A percentile compares a stretch with the other conserved stretches of the same genome.
Evolutionary conservation across 2,113 vertebrate genomes (phyloP).

Genomic region (Ciconia stormi): DNA sequence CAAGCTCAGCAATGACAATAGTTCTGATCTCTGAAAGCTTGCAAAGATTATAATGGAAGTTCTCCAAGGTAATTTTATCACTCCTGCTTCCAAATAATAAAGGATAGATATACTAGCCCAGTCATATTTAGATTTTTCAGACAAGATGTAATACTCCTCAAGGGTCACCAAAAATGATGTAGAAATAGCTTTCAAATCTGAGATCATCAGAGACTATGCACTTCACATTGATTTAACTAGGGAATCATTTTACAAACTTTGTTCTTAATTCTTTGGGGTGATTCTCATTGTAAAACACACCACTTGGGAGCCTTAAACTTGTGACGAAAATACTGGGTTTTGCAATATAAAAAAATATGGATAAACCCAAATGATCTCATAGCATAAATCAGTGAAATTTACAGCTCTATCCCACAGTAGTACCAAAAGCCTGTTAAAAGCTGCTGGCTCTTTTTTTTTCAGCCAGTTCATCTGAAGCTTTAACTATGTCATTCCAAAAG

Average conservation of each 20-base stretch:
- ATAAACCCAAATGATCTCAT: slow-evolving; percentile 7
- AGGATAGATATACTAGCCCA: neutral
- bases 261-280: neutral
- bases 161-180: neutral
- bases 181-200: neutral
- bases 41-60: neutral
- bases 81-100: neutral
- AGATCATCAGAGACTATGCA: neutral
- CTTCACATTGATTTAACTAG: neutral
- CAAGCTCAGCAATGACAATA: neutral
- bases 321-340: neutral
- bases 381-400: neutral
- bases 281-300: neutral
- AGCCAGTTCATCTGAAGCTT: neutral
- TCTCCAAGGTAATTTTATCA: slow-evolving; percentile 1
- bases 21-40: neutral
- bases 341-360: neutral
- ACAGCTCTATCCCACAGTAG: neutral
- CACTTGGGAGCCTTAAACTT: neutral
- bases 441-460: neutral
- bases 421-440: neutral
- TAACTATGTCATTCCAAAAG: neutral
- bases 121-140: neutral
- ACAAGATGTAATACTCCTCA: neutral
- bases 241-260: neutral